Conservation (phyloP, 2,888 invertebrate species). For the Agonopterix heracliana region DNA sequence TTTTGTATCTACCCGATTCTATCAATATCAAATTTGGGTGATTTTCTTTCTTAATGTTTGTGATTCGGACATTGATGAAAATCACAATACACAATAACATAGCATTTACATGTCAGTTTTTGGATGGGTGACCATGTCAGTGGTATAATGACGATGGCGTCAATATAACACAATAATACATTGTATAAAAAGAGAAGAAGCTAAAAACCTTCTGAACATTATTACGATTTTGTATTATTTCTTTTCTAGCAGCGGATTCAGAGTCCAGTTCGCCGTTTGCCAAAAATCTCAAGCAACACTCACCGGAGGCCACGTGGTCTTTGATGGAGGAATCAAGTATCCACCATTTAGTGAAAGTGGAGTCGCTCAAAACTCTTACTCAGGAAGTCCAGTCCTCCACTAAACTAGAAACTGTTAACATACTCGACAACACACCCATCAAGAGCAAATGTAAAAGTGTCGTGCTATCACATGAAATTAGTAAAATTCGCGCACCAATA, state of each 20-base stretch:
- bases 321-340: conserved; percentile 46
- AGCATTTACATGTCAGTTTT: too few species aligned
- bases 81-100: too few species aligned
- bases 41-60: too few species aligned
- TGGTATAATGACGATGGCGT: too few species aligned
- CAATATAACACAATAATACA: too few species aligned
- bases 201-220: too few species aligned
- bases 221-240: too few species aligned
- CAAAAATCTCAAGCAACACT: conserved; percentile 17
- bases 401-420: conserved; percentile 27
- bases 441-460: conserved; percentile 47
- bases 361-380: conserved; percentile 26
- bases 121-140: too few species aligned
- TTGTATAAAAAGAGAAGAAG: too few species aligned
- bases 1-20: too few species aligned
- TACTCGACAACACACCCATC: conserved; percentile 53
- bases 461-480: conserved; percentile 53
- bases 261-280: conserved; percentile 32
- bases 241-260: conserved; percentile 41
- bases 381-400: conserved; percentile 38
- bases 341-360: conserved; percentile 39
- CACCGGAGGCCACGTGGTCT: conserved; percentile 38
- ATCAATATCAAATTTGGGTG: too few species aligned
- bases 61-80: too few species aligned
- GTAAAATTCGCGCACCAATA: conserved; percentile 53